Evolutionary conservation across 1,140 invertebrate species (phyloP).

Genomic region (Zaprionus camerounensis): DNA sequence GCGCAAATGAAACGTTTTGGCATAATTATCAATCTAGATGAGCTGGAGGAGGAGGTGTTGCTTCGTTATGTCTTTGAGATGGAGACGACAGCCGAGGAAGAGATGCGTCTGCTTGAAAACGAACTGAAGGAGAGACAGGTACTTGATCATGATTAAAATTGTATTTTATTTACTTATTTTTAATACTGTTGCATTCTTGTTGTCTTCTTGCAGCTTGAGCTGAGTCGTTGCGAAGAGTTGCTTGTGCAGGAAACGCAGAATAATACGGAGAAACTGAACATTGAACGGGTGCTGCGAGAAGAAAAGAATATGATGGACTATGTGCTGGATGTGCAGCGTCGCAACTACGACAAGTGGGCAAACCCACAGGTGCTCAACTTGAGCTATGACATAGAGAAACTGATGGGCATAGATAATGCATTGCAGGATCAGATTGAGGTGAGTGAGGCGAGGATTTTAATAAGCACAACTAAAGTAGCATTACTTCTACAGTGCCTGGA

Average conservation of each 20-base stretch:
- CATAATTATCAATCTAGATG: constrained; percentile 85
- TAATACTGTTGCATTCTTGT: neutral
- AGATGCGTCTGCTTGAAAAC: constrained; percentile 82
- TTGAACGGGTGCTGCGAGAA: constrained; percentile 86
- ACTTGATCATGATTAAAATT: neutral
- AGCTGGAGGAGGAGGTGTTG: constrained; percentile 86
- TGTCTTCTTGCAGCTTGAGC: constrained; percentile 60
- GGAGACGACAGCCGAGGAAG: constrained; percentile 84
- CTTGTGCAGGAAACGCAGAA: constrained; percentile 84
- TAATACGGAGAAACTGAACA: constrained; percentile 86
- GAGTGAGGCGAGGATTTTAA: neutral
- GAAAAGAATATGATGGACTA: constrained; percentile 85
- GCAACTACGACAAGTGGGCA: constrained; percentile 75
- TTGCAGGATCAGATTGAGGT: constrained; percentile 84
- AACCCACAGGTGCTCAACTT: constrained; percentile 67
- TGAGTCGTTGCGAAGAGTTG: constrained; percentile 78
- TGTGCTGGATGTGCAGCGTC: constrained; percentile 82
- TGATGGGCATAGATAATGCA: constrained; percentile 73
- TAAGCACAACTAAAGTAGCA: neutral
- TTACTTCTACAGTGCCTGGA: constrained; percentile 63
- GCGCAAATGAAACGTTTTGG: constrained; percentile 87
- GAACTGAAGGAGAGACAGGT: constrained; percentile 64
- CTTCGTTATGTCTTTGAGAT: constrained; percentile 86
- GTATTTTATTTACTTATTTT: neutral
- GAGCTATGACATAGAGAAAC: constrained; percentile 82